phyloP scores from a whole-genome alignment of 2,113 vertebrate genomes.

The Eclectus roratus region DNA sequence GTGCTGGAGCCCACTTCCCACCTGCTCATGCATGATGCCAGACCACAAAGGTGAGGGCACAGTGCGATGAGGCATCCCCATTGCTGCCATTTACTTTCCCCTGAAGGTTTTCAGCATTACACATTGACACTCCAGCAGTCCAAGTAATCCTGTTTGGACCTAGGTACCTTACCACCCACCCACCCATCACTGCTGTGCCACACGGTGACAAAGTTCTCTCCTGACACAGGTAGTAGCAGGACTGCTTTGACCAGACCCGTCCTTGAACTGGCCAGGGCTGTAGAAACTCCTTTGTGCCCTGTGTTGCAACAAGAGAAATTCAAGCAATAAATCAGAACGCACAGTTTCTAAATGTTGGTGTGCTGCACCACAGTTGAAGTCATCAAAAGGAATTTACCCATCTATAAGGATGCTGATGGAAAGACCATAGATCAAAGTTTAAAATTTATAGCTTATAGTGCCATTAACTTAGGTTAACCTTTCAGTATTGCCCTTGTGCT shows the following conservation, averaged over 20 bases:
- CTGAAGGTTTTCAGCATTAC: not conserved
- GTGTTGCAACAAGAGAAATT: not conserved
- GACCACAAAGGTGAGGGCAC: not conserved
- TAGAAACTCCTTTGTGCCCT: not conserved
- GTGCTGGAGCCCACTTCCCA: rapidly evolving
- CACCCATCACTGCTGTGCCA: not conserved
- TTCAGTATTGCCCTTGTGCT: not conserved
- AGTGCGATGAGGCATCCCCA: not conserved
- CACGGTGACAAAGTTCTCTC: not conserved
- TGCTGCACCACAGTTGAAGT: not conserved
- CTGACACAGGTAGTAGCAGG: not conserved
- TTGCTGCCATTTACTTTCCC: not conserved
- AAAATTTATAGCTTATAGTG: not conserved
- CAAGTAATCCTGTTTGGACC: not conserved
- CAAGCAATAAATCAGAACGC: not conserved
- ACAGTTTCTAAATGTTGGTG: not conserved
- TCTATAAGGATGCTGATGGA: not conserved
- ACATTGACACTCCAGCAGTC: not conserved
- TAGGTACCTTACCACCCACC: not conserved
- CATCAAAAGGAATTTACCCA: not conserved
- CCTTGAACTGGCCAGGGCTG: not conserved
- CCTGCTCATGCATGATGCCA: rapidly evolving
- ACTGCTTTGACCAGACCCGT: not conserved
- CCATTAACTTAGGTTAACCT: not conserved
- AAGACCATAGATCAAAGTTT: not conserved